Evolutionary conservation across 2,797 vertebrate species (phyloP), one percentile per base, ranked within the genome.

Genomic region (Nothura maculosa): DNA sequence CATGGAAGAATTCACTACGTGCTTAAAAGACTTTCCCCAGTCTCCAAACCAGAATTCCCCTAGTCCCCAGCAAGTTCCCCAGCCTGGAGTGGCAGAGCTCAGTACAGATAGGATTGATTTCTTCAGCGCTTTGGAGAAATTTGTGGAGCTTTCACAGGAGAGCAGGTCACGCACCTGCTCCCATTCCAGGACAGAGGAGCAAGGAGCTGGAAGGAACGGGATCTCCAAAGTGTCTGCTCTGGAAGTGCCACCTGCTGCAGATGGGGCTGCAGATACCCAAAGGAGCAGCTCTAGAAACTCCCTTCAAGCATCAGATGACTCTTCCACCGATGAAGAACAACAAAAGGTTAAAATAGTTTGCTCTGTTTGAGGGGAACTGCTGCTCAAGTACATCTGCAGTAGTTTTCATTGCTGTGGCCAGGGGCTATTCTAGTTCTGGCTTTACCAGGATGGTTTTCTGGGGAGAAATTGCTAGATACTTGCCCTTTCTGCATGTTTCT

Each of bases 111-210:
- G 99, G 96, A 99, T 99, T 25, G 98, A 99, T 97, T 99, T 99
- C 97, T 98, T 99, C 96, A 99, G 98, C 0, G 99, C 99, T 93
- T 97, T 99, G 64, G 99, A 99, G 84, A 99, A 99, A 94, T 99
- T 99, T 5, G 98, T 99, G 91, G 99, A 98, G 72, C 97, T 99
- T 88, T 98, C 98, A 38, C 98, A 99, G 92, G 99, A 99, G 75
- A 97, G 97, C 52, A 95, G 97, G 4, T 82, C 97, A 0, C 95
- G 96, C 36, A 95, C 97, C 5, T 97, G 97, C 74, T 97, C 98
- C 55, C 97, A 98, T 54, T 97, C 97, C 85, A 96, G 97, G 89
- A n/a, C 50, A 0, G 98, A 98, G 57, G 99, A 99, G 74, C 97
- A 95, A 50, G 79, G 96, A 2, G 88, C 96, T 43, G 97, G 97